phyloP scores from a whole-genome alignment of 2,113 vertebrate genomes.

The Atlantisia rogersi region DNA sequence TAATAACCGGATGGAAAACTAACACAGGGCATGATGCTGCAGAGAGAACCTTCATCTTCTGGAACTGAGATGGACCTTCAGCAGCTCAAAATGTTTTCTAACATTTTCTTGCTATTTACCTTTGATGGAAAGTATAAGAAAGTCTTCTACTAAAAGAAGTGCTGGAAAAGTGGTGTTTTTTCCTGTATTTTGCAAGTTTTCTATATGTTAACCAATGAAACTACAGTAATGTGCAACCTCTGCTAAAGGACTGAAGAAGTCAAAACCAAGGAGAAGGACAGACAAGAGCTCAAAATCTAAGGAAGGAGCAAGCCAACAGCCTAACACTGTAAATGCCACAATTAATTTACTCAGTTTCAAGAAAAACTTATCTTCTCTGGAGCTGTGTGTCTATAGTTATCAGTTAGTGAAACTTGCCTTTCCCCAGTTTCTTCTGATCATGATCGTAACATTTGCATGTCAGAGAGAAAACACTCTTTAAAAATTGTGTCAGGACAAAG shows the following conservation, averaged over 20 bases:
- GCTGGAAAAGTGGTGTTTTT: rapidly evolving
- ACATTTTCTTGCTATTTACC: not conserved
- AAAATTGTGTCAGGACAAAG: not conserved
- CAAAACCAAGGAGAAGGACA: not conserved
- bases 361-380: not conserved
- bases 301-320: not conserved
- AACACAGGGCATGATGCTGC: not conserved
- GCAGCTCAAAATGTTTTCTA: not conserved
- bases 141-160: not conserved
- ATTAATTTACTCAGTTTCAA: not conserved
- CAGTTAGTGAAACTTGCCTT: not conserved
- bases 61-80: not conserved
- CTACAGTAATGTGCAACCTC: not conserved
- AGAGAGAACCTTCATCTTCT: not conserved
- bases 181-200: not conserved
- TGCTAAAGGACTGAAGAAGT: not conserved
- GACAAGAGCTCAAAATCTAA: not conserved
- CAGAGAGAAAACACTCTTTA: not conserved
- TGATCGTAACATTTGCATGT: not conserved
- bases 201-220: not conserved
- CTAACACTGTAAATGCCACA: not conserved
- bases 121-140: not conserved
- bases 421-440: not conserved
- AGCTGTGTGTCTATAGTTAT: not conserved
- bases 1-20: not conserved